phyloP scores from a whole-genome alignment of 2,797 vertebrate species.

The Diplodus puntazzo region DNA sequence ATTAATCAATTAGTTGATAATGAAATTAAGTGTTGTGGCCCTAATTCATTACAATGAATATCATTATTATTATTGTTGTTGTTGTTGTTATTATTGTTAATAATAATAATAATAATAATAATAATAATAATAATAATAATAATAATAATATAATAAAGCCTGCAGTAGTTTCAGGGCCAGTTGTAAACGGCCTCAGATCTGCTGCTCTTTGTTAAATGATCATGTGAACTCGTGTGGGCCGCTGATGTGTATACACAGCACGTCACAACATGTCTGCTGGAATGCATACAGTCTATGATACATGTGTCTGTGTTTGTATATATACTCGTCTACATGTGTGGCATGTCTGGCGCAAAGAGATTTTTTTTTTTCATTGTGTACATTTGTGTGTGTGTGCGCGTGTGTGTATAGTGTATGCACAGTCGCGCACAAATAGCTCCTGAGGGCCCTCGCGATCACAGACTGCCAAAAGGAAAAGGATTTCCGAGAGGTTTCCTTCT shows the following conservation, averaged over 20 bases:
- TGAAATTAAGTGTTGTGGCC: neutral
- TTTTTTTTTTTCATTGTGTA: slow-evolving; percentile 23
- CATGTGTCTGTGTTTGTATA: slow-evolving; percentile 57
- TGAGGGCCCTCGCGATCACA: slow-evolving; percentile 77
- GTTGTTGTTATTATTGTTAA: too few species aligned
- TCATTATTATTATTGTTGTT: too few species aligned
- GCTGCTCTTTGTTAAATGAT: slow-evolving; percentile 37
- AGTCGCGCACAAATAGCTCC: slow-evolving; percentile 74
- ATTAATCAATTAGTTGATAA: neutral
- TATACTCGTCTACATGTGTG: slow-evolving; percentile 64
- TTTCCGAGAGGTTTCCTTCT: slow-evolving; percentile 84
- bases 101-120: neutral
- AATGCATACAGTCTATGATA: slow-evolving; percentile 30
- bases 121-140: neutral
- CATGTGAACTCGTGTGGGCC: slow-evolving; percentile 63
- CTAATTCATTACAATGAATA: neutral
- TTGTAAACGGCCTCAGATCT: slow-evolving; percentile 21
- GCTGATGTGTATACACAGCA: slow-evolving; percentile 37
- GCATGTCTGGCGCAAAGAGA: slow-evolving; percentile 58
- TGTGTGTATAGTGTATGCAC: slow-evolving; percentile 57
- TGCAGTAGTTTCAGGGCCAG: neutral
- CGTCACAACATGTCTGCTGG: slow-evolving; percentile 45
- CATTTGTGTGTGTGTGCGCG: slow-evolving; percentile 19
- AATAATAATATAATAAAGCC: neutral
- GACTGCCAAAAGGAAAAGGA: slow-evolving; percentile 81